Conservation (phyloP, 2,797 vertebrate genomes). For the Sebastes taczanowskii region DNA sequence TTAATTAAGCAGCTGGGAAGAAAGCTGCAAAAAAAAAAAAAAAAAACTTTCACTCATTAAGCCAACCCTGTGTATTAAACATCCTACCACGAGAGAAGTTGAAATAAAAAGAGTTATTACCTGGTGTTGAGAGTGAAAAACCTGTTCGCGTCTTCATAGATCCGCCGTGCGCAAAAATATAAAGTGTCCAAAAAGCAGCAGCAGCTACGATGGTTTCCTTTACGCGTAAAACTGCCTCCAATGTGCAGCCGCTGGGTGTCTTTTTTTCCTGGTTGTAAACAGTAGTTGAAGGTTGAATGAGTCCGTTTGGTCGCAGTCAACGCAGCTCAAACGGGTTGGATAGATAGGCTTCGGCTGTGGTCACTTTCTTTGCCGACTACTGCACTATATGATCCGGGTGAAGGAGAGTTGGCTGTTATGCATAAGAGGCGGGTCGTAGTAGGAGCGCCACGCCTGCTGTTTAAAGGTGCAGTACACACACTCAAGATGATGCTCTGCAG, state of each 20-base stretch:
- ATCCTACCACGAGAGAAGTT: not conserved
- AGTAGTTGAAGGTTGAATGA: not conserved
- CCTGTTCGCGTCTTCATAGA: slow-evolving; percentile 65
- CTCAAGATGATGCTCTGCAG: not conserved
- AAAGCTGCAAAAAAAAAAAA: not conserved
- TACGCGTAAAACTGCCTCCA: not conserved
- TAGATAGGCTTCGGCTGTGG: slow-evolving; percentile 47
- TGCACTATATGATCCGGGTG: slow-evolving; percentile 71
- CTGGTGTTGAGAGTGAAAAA: slow-evolving; percentile 49
- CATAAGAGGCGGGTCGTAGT: slow-evolving; percentile 77
- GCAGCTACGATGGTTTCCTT: not conserved
- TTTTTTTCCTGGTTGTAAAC: slow-evolving; percentile 5
- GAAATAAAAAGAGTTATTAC: slow-evolving; percentile 30
- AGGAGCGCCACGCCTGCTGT: slow-evolving; percentile 68
- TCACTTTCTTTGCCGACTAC: slow-evolving; percentile 72
- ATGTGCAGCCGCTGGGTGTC: not conserved
- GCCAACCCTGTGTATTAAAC: not conserved
- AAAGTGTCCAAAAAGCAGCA: slow-evolving; percentile 5
- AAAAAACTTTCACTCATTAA: not conserved
- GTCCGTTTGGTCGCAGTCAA: slow-evolving; percentile 32
- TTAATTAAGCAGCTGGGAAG: slow-evolving; percentile 40
- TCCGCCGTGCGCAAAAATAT: slow-evolving; percentile 42
- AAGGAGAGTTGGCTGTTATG: slow-evolving; percentile 61
- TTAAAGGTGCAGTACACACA: slow-evolving; percentile 77
- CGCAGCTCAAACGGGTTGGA: slow-evolving; percentile 12